Evolutionary conservation across 2,888 invertebrate species (phyloP).

Genomic region (Pomacea canaliculata): DNA sequence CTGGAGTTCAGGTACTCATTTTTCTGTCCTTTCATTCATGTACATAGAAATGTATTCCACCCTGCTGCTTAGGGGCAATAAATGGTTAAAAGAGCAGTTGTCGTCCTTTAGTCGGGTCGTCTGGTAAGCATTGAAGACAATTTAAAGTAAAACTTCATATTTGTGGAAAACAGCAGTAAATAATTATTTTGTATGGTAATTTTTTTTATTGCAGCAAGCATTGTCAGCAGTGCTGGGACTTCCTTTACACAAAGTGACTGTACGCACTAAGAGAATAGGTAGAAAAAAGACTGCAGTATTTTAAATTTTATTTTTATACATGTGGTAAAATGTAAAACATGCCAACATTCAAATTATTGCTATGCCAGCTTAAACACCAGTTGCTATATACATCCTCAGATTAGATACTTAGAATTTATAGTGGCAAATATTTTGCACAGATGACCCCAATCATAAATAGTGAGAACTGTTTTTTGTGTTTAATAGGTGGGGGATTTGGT

Average conservation of each 20-base stretch:
- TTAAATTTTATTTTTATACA: background rate
- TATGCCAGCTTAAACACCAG: background rate
- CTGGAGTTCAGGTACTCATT: slow-evolving; percentile 58
- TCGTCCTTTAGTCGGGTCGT: background rate
- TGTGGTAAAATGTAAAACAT: background rate
- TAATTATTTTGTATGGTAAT: too few relatives aligned
- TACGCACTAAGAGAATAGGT: background rate
- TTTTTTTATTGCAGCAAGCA: too few relatives aligned
- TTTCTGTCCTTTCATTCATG: background rate
- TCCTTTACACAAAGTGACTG: too few relatives aligned
- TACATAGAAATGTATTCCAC: background rate
- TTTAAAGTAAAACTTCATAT: too few relatives aligned
- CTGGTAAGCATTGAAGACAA: background rate
- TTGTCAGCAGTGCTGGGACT: too few relatives aligned
- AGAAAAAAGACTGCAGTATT: background rate
- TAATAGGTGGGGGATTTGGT: slow-evolving; percentile 36
- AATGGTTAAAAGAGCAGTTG: background rate
- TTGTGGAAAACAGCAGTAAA: too few relatives aligned
- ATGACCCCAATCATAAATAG: too few relatives aligned
- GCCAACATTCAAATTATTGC: too few relatives aligned
- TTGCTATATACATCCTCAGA: background rate
- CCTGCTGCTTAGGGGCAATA: too few relatives aligned
- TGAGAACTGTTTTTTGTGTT: too few relatives aligned
- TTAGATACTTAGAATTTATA: too few relatives aligned
- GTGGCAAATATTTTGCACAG: too few relatives aligned